Evolutionary conservation across 2,888 invertebrate species (phyloP).

Genomic region (Megaustenia siamemsis): DNA sequence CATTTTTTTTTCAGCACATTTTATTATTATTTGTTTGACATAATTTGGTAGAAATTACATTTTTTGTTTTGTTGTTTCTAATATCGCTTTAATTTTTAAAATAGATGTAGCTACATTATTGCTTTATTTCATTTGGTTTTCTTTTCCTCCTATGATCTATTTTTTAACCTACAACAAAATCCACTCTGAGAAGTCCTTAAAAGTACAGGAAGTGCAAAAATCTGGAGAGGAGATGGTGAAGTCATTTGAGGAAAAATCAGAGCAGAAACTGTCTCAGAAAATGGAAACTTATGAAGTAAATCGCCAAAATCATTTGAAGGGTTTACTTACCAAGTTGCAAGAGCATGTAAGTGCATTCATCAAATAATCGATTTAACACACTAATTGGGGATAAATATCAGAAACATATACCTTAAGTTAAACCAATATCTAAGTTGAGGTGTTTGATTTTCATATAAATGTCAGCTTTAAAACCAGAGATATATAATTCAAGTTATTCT

Average conservation of each 20-base stretch:
- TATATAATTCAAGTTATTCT: too few relatives aligned
- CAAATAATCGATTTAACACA: too few relatives aligned
- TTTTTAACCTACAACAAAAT: background rate
- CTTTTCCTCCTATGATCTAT: background rate
- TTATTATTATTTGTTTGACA: background rate
- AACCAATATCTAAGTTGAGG: too few relatives aligned
- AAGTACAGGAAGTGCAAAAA: constrained; percentile 72
- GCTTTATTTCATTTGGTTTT: constrained; percentile 7
- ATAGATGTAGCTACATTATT: background rate
- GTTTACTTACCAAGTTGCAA: constrained; percentile 85
- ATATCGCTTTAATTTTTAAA: background rate
- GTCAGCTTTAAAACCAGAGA: too few relatives aligned
- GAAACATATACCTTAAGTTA: too few relatives aligned
- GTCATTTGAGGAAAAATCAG: constrained; percentile 72
- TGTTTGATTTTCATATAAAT: too few relatives aligned
- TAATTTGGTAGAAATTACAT: background rate
- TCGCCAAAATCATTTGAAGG: constrained; percentile 93
- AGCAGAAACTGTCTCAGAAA: constrained; percentile 83
- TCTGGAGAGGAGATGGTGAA: constrained; percentile 71
- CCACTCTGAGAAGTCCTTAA: constrained; percentile 63
- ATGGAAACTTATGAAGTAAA: constrained; percentile 94
- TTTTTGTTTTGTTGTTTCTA: too few relatives aligned
- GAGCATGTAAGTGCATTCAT: constrained; percentile 76
- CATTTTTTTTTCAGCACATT: background rate
- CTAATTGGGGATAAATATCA: too few relatives aligned